Conservation (phyloP, 2,888 invertebrate species). For the Hyposoter didymator region DNA sequence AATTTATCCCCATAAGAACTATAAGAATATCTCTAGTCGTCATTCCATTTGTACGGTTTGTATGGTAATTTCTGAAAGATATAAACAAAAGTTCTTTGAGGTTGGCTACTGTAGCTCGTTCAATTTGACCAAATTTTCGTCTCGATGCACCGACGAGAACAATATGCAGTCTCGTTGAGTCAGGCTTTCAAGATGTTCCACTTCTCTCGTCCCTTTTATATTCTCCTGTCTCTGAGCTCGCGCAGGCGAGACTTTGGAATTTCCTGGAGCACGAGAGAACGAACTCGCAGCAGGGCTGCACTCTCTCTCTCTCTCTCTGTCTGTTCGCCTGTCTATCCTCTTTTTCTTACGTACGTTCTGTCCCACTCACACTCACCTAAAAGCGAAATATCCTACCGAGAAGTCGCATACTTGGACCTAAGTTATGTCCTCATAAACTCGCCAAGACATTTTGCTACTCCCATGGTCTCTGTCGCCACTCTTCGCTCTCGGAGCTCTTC, state of each 20-base stretch:
- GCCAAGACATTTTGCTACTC: constrained; percentile 74
- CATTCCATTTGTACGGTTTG: neutral
- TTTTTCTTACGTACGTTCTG: constrained; percentile 4
- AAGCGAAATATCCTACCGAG: constrained; percentile 43
- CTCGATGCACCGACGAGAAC: constrained; percentile 33
- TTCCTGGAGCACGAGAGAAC: constrained; percentile 56
- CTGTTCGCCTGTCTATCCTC: neutral
- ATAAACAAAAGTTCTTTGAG: neutral
- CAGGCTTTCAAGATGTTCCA: constrained; percentile 32
- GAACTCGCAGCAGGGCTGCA: constrained; percentile 38
- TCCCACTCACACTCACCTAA: constrained; percentile 15
- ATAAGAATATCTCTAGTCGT: neutral
- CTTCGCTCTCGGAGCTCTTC: constrained; percentile 24
- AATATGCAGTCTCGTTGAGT: constrained; percentile 15
- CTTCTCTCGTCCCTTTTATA: constrained; percentile 43
- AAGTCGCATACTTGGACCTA: constrained; percentile 78
- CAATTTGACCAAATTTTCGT: constrained; percentile 25
- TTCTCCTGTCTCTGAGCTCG: constrained; percentile 32
- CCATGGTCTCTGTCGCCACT: constrained; percentile 52
- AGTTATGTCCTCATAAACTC: constrained; percentile 81
- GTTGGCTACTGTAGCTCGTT: neutral
- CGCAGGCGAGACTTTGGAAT: constrained; percentile 65
- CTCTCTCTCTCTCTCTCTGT: constrained; percentile 3
- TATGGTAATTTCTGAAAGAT: neutral
- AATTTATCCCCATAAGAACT: neutral